A percentile compares a stretch with the other conserved stretches of the same genome.
Conservation (phyloP, 37 sponge, comb jelly and placozoan genomes). For the Spongia lamella region DNA sequence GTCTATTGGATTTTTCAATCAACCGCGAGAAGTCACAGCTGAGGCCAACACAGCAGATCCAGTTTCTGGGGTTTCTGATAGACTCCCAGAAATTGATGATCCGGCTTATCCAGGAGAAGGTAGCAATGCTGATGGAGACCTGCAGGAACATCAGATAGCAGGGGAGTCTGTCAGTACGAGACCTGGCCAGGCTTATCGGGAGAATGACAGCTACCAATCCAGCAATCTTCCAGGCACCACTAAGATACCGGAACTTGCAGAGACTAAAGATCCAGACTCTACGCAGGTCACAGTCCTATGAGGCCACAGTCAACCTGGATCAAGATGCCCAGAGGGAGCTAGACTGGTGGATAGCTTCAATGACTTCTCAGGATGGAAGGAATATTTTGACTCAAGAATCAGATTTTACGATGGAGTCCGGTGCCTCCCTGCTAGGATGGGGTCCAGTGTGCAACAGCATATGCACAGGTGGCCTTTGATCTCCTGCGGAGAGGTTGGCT, state of each 20-base stretch:
- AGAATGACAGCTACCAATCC: constrained; percentile 24
- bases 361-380: constrained; percentile 31
- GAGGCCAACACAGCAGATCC: constrained; percentile 12
- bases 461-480: constrained; percentile 39
- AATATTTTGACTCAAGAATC: too few species aligned
- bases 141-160: too few species aligned
- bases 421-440: constrained; percentile 48
- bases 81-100: too few species aligned
- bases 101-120: too few species aligned
- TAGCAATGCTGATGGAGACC: too few species aligned
- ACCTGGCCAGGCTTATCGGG: too few species aligned
- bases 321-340: constrained; percentile 16
- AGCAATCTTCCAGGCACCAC: constrained; percentile 39
- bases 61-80: too few species aligned
- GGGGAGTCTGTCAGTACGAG: too few species aligned
- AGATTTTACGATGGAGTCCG: constrained; percentile 33
- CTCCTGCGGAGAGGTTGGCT: constrained; percentile 17
- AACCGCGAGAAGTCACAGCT: constrained; percentile 41
- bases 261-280: constrained; percentile 18
- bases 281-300: background rate
- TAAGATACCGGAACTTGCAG: constrained; percentile 36
- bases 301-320: constrained; percentile 16
- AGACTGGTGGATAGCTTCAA: constrained; percentile 17
- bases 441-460: constrained; percentile 16
- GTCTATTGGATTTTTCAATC: constrained; percentile 34